Evolutionary conservation across 1,140 invertebrate species (phyloP).

Genomic region (Drosophila dunni): DNA sequence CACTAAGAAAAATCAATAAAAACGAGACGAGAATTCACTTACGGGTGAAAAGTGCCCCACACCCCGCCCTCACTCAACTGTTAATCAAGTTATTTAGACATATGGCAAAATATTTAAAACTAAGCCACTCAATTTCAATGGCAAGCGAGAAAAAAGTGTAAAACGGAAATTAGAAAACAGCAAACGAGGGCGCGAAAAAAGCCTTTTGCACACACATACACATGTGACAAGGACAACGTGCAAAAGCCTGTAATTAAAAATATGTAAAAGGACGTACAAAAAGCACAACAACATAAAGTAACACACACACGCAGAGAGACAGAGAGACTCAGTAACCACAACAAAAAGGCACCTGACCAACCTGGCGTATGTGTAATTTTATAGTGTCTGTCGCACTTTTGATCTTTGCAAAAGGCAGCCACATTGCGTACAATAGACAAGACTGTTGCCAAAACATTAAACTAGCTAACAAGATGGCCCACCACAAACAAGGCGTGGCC

Average conservation of each 20-base stretch:
- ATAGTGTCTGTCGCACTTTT: constrained; percentile 66
- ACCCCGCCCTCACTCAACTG: no score
- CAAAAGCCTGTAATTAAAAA: constrained; percentile 58
- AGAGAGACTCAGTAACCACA: constrained; percentile 30
- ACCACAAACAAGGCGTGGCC: constrained; percentile 25
- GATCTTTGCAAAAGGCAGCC: constrained; percentile 46
- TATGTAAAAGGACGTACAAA: constrained; percentile 42
- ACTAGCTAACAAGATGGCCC: constrained; percentile 42
- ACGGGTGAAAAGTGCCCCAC: background rate
- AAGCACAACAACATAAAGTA: constrained; percentile 22
- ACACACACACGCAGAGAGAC: constrained; percentile 1
- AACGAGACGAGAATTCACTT: constrained; percentile 44
- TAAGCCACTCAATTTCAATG: constrained; percentile 28
- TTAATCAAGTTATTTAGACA: constrained; percentile 60
- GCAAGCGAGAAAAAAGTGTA: background rate
- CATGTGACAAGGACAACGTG: constrained; percentile 45
- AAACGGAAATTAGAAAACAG: background rate
- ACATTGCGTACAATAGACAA: constrained; percentile 15
- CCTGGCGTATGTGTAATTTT: constrained; percentile 76
- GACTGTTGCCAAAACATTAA: constrained; percentile 42
- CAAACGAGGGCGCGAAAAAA: constrained; percentile 6
- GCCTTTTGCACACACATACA: background rate
- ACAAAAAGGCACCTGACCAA: constrained; percentile 41
- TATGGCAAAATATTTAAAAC: constrained; percentile 39
- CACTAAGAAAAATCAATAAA: constrained; percentile 64